Evolutionary conservation across 2,113 vertebrate species (phyloP).

Genomic region (Myotis yumanensis): DNA sequence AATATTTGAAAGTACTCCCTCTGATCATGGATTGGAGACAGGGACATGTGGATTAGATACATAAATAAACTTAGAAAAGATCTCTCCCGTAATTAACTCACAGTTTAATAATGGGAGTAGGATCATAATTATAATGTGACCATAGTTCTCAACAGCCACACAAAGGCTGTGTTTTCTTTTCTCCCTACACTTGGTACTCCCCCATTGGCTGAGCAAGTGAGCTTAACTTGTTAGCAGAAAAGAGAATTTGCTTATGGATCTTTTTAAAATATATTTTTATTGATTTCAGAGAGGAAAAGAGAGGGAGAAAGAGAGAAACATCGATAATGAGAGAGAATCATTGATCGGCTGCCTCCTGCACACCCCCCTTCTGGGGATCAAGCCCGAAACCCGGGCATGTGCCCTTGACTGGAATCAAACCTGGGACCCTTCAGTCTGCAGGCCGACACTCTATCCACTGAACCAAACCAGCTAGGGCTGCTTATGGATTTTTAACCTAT

Average conservation of each 20-base stretch:
- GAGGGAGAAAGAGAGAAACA: too few species aligned
- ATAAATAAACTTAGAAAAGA: not conserved
- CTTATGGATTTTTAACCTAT: not conserved
- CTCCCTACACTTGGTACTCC: not conserved
- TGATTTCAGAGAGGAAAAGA: too few species aligned
- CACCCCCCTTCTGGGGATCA: too few species aligned
- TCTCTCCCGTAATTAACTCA: not conserved
- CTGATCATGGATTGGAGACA: not conserved
- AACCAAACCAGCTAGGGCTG: not conserved
- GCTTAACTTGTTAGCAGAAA: not conserved
- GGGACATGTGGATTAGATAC: not conserved
- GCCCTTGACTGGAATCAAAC: too few species aligned
- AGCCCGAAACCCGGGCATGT: too few species aligned
- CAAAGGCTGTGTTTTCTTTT: not conserved
- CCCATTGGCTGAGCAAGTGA: not conserved
- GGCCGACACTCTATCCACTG: too few species aligned
- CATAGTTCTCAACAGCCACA: not conserved
- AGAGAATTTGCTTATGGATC: not conserved
- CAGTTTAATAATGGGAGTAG: not conserved
- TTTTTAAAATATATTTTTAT: not conserved
- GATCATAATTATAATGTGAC: not conserved
- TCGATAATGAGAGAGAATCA: too few species aligned
- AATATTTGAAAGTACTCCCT: not conserved
- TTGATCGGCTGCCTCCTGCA: too few species aligned
- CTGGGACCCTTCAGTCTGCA: too few species aligned